A percentile compares a stretch with the other conserved stretches of the same genome.
Evolutionary conservation across 2,113 vertebrate genomes (phyloP).

Genomic region (Meles meles): DNA sequence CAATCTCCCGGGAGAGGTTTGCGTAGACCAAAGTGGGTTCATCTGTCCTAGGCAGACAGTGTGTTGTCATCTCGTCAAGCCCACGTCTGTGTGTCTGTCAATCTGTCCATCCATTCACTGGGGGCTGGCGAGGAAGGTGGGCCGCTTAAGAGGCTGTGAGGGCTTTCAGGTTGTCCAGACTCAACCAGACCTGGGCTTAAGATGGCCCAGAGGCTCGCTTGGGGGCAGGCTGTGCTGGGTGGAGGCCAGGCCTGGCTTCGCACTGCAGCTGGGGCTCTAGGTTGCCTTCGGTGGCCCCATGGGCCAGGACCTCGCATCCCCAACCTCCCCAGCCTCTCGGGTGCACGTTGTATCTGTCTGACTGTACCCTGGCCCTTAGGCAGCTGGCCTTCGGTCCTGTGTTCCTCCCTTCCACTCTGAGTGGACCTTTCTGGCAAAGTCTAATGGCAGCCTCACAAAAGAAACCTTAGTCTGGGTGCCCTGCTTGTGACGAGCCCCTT

Average conservation of each 20-base stretch:
- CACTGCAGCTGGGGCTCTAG: neutral
- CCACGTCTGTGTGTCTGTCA: neutral
- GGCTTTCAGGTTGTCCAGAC: neutral
- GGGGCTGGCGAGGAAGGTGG: neutral
- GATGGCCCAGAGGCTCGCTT: neutral
- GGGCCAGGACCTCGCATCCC: neutral
- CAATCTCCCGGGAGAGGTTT: neutral
- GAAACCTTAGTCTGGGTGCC: neutral
- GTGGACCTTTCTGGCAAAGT: neutral
- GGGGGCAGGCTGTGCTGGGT: too few species aligned
- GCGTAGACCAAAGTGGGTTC: rapidly evolving
- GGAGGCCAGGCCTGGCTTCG: neutral
- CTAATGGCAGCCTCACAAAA: neutral
- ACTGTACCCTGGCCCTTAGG: neutral
- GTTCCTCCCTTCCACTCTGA: neutral
- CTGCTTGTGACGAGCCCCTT: neutral
- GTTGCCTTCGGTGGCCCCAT: rapidly evolving
- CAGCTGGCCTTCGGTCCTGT: neutral
- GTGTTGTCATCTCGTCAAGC: rapidly evolving
- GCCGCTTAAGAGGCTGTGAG: neutral
- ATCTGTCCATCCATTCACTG: neutral
- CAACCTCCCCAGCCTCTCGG: neutral
- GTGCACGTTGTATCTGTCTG: neutral
- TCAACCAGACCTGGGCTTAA: neutral
- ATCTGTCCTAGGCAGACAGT: neutral